phyloP scores from a whole-genome alignment of 2,888 invertebrate species.

The Papilio protenor region DNA sequence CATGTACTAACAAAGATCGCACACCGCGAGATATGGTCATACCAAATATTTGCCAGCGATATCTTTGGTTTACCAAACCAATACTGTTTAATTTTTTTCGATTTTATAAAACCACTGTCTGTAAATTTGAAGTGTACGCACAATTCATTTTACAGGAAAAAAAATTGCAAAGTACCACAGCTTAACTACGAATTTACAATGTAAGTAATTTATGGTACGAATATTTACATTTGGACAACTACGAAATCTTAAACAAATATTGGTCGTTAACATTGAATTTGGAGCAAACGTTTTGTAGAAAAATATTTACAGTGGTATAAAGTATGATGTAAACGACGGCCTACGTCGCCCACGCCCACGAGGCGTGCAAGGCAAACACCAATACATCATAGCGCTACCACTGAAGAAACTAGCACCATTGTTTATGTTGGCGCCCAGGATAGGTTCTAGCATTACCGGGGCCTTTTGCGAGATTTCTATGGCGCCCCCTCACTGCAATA shows the following conservation, averaged over 20 bases:
- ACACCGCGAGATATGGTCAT: background rate
- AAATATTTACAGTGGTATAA: slow-evolving; percentile 51
- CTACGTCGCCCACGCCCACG: slow-evolving; percentile 45
- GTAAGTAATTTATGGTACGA: background rate
- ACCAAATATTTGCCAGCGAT: slow-evolving; percentile 33
- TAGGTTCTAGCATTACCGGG: too few relatives aligned
- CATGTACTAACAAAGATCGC: slow-evolving; percentile 9
- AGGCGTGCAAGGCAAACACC: background rate
- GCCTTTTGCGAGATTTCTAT: too few relatives aligned
- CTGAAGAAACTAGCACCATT: background rate
- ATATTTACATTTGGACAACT: background rate
- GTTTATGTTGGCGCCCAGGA: background rate
- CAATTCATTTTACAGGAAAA: background rate
- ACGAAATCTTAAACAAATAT: slow-evolving; percentile 7
- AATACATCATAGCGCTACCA: slow-evolving; percentile 26
- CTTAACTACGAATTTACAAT: background rate
- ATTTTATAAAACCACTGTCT: background rate
- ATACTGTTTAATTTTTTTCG: background rate
- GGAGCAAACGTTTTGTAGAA: slow-evolving; percentile 36
- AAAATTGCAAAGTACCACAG: background rate
- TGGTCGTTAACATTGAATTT: background rate
- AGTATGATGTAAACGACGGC: slow-evolving; percentile 51
- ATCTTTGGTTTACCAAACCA: slow-evolving; percentile 14
- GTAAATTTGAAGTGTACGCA: background rate
- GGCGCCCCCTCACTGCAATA: too few relatives aligned